Base-by-base conservation (phyloP, 2,888 invertebrate species). In the Platycnemis pennipes region DNA sequence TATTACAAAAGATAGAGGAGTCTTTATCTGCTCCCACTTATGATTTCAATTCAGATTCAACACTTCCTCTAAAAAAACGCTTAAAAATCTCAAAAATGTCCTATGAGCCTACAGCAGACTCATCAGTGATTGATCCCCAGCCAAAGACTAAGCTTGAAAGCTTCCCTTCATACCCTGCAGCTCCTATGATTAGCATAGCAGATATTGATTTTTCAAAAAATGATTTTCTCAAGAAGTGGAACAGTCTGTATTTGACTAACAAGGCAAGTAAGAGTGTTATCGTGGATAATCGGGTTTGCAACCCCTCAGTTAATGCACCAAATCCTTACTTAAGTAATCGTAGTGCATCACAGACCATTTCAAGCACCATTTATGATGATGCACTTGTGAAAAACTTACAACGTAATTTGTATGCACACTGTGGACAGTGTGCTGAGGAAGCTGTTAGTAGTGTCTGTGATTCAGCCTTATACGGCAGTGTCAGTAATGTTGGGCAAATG, bases 31-130 rank as follows among this genome's bases (percentile, higher is more conserved):
- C 56, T 69, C 37, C 91, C 2, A 63, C 53, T 0, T 69, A 91
- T 63, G 91, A 91, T 26, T 45, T 44, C 13, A 91, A 91, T 69
- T 91, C 91, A n/a, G 63, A 91, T 42, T 37, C 63, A 63, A 45
- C 91, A n/a, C 91, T 91, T 91, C 91, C 91, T 69, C 91, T 91
- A 44, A 91, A 91, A 91, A 91, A 91, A n/a, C 91, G 91, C 63
- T 44, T 91, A 63, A 91, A 91, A 69, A 56, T 63, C 26, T 26
- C 91, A 8, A 91, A 56, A 69, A 37, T 89, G 1, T 63, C 63
- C 8, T 91, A 91, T 63, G 63, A 63, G 44, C n/a, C 77, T 26
- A 37, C 37, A 77, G 44, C 91, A 16, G 91, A 56, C 44, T 44
- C 44, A 45, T 44, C 16, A 0, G 44, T 63, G 44, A 63, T 91